Evolutionary conservation across 2,797 vertebrate genomes (phyloP), one percentile per base, ranked within the genome.

Genomic region (Falco cherrug): DNA sequence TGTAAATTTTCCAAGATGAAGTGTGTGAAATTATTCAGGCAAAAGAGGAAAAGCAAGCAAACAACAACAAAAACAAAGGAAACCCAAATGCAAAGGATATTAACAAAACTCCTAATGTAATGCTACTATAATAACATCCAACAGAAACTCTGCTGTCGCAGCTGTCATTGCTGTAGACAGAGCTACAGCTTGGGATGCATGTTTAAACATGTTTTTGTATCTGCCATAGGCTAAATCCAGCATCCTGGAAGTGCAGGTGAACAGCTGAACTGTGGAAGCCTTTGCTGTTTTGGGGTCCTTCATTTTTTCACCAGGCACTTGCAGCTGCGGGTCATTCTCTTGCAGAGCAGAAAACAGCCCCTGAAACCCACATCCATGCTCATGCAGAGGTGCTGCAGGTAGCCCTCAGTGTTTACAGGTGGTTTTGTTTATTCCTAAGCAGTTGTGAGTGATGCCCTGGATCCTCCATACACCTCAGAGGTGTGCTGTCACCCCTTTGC

Each of bases 201-300:
- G 2, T 1, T 25, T 3, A 5, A 16, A 6, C 16, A 1, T 1
- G 5, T 12, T 16, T 13, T 11, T 7, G 31, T 24, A 1, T 3
- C 14, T 25, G 25, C 63, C 61, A 6, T 10, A 8, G 63, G n/a
- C 11, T 60, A 18, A 9, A 41, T 5, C 25, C 53, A 12, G 59
- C 1, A 12, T 33, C 1, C 5, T 7, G 85, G 35, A 37, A 12
- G 18, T 4, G 43, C 76, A 37, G 41, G 24, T 14, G 59, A 18
- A 9, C 1, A 31, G 16, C 25, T 14, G 17, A 31, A 3, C 59
- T 26, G 43, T 31, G 45, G 68, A 56, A 67, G 28, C 37, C 12
- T 51, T 33, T 51, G 33, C 53, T 28, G 33, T 0, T 51, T n/a
- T 4, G 35, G 60, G 22, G 5, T 16, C 3, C 5, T 25, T 19